Percentiles rank a stretch among this genome's conserved stretches.
Evolutionary conservation across 2,888 invertebrate genomes (phyloP).

Genomic region (Ferdinandea cuprea): DNA sequence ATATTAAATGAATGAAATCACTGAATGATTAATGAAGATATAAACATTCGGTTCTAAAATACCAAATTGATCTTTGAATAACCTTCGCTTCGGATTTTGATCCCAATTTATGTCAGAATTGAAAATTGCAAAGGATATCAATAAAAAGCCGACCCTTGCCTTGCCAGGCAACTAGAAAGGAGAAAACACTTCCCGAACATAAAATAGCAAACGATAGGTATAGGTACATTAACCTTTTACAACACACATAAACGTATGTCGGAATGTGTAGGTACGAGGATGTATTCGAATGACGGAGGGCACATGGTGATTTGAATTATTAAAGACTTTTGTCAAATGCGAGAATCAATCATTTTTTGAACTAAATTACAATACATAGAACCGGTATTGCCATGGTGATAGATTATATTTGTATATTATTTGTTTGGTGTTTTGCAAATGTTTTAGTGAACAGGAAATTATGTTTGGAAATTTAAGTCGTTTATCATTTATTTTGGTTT

Average conservation of each 20-base stretch:
- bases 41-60: conserved; percentile 57
- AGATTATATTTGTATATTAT: no score
- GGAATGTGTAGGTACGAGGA: no score
- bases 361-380: background rate
- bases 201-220: background rate
- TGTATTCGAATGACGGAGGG: background rate
- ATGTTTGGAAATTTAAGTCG: no score
- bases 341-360: conserved; percentile 10
- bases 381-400: background rate
- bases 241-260: conserved; percentile 8
- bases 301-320: conserved; percentile 14
- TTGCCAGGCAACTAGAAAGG: background rate
- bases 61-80: conserved; percentile 29
- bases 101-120: conserved; percentile 57
- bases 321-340: conserved; percentile 11
- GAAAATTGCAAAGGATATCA: conserved; percentile 48
- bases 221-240: background rate
- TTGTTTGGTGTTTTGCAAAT: background rate
- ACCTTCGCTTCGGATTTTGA: conserved; percentile 34
- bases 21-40: conserved; percentile 72
- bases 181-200: background rate
- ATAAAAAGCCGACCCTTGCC: conserved; percentile 16
- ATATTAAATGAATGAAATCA: conserved; percentile 59
- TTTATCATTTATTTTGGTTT: no score
- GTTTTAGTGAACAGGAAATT: no score